Evolutionary conservation across 2,888 invertebrate species (phyloP).

Genomic region (Dicyrtoma fusca): DNA sequence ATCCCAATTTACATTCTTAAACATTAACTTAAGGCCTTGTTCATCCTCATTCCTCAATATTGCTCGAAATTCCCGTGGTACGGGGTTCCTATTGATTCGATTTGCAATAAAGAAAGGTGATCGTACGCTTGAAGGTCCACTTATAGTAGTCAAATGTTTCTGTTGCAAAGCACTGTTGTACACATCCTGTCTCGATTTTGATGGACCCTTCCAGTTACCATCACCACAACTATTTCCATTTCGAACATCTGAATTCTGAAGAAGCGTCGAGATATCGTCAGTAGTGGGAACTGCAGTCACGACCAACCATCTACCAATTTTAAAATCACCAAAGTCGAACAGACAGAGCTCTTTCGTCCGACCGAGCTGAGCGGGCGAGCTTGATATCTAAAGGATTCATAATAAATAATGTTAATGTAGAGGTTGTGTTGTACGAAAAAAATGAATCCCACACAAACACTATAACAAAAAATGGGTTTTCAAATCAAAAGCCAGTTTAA

Average conservation of each 20-base stretch:
- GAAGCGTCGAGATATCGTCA: background rate
- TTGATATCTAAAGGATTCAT: conserved; percentile 60
- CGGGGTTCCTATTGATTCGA: conserved; percentile 62
- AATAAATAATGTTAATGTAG: background rate
- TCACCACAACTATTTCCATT: no score
- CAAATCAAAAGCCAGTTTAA: no score
- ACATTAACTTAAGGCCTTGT: conserved; percentile 59
- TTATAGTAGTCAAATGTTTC: conserved; percentile 57
- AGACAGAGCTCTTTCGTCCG: conserved; percentile 66
- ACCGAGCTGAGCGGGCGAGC: conserved; percentile 67
- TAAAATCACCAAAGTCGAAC: conserved; percentile 67
- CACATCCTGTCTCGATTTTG: background rate
- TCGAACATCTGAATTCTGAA: background rate
- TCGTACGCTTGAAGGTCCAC: conserved; percentile 64
- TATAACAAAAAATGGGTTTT: no score
- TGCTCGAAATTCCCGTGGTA: conserved; percentile 62
- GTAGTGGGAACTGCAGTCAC: conserved; percentile 62
- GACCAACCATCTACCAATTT: conserved; percentile 66
- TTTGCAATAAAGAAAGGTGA: conserved; percentile 68
- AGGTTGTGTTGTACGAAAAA: background rate
- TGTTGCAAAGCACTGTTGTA: conserved; percentile 24
- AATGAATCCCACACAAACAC: background rate
- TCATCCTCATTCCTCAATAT: conserved; percentile 60
- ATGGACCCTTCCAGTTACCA: no score
- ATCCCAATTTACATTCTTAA: conserved; percentile 58